Conservation (phyloP, 2,888 invertebrate species). For the Drosophila borealis region DNA sequence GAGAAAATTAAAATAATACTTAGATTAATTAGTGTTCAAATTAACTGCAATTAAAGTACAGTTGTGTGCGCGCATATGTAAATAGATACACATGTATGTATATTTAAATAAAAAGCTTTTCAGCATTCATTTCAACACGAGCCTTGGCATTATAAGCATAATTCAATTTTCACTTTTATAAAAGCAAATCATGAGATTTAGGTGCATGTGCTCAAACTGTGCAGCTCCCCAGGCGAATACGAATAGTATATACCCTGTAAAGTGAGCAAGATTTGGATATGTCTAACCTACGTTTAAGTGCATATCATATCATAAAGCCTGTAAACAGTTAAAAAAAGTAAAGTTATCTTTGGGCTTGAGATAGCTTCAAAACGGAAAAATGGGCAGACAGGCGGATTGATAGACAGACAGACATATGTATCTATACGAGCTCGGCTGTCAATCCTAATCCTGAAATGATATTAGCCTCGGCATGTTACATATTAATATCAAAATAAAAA, state of each 20-base stretch:
- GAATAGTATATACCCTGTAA: not conserved
- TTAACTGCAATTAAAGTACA: constrained; percentile 12
- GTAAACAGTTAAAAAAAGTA: too few species aligned
- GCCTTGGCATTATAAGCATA: not conserved
- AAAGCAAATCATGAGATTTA: constrained; percentile 6
- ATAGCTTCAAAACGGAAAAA: too few species aligned
- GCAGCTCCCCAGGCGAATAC: not conserved
- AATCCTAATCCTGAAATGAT: too few species aligned
- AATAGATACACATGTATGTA: not conserved
- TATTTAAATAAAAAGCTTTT: not conserved
- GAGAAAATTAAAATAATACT: constrained; percentile 29
- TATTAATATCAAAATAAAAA: too few species aligned
- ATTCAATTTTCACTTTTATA: not conserved
- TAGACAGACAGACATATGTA: not conserved
- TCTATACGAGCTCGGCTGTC: not conserved
- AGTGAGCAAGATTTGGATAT: not conserved
- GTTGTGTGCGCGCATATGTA: not conserved
- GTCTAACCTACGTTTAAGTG: too few species aligned
- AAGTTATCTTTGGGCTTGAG: too few species aligned
- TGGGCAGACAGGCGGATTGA: not conserved
- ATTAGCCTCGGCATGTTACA: too few species aligned
- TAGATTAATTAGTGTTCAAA: constrained; percentile 25
- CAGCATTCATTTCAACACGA: not conserved
- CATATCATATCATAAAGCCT: too few species aligned
- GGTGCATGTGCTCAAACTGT: not conserved